Conservation (phyloP, 2,888 invertebrate genomes). For the Oscheius sp. region DNA sequence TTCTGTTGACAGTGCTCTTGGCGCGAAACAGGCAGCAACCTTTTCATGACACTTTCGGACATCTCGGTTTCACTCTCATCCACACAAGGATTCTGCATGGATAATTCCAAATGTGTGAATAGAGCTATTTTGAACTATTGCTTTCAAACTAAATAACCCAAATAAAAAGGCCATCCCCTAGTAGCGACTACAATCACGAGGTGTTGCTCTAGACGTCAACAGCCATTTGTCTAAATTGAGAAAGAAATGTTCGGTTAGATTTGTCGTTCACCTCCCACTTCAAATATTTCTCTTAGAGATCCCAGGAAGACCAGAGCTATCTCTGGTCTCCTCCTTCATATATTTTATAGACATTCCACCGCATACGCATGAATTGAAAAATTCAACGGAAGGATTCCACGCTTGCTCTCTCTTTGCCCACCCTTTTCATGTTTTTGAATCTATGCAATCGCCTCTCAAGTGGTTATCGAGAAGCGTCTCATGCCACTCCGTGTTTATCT, state of each 20-base stretch:
- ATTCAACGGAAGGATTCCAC: too few relatives aligned
- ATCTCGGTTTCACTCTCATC: neutral
- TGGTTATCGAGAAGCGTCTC: slow-evolving; percentile 5
- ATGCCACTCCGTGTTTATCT: neutral
- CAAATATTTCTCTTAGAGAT: neutral
- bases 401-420: neutral
- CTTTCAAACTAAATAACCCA: neutral
- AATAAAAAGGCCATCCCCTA: neutral
- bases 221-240: slow-evolving; percentile 23
- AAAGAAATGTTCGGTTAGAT: slow-evolving; percentile 16
- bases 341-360: neutral
- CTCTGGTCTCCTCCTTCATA: neutral
- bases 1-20: slow-evolving; percentile 29
- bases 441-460: slow-evolving; percentile 14
- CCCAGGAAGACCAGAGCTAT: neutral
- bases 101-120: neutral
- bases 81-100: neutral
- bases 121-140: neutral
- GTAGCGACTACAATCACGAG: slow-evolving; percentile 23
- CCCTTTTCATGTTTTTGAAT: neutral
- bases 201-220: slow-evolving; percentile 17
- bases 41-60: slow-evolving; percentile 7
- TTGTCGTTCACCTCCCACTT: slow-evolving; percentile 2
- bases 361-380: neutral
- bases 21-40: slow-evolving; percentile 23